Evolutionary conservation across 2,113 vertebrate species (phyloP), one percentile per base, ranked within the genome.

Genomic region (Globicephala melas): DNA sequence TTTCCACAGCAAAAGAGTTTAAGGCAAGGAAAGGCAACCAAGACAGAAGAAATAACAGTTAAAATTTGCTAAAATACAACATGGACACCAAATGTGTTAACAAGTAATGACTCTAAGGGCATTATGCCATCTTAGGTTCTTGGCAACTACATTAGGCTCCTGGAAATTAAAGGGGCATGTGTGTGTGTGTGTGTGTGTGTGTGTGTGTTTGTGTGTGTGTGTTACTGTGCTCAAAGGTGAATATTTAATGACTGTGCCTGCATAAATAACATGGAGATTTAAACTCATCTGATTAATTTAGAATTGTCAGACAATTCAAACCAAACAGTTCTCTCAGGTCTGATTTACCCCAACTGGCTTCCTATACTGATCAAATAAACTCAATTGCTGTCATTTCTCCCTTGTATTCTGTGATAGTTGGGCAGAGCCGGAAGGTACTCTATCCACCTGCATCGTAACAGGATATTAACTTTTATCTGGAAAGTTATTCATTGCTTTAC

Each of bases 31-130:
- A 41, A 81, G 93, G 17, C 90, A 62, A 94, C 28, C 20, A 62
- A 93, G 33, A 58, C 33, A 85, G 89, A 82, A 88, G 68, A 97
- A 96, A 93, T 63, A 79, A n/a, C 65, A 71, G 28, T 70, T 95
- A 76, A 91, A 84, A 80, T 93, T 62, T 38, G 5, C 60, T 96
- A 44, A 67, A 91, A 55, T 73, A 31, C 26, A 94, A 15, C 28
- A 7, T n/a, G 44, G 60, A 89, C 41, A 44, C 47, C 53, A 41
- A n/a, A 89, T 58, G 62, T 86, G 31, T 92, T 94, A 71, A 60
- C 47, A 58, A 28, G 11, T 4, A 81, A 26, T 60, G 25, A 18
- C 28, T 81, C 58, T 67, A 25, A 76, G 55, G 83, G 31, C 38
- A 8, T 2, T 76, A 1, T 31, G 21, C 23, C 6, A 23, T 38